Percentiles rank a stretch among this genome's conserved stretches.
Conservation (phyloP, 2,888 invertebrate genomes). For the Matsumyia berberina region DNA sequence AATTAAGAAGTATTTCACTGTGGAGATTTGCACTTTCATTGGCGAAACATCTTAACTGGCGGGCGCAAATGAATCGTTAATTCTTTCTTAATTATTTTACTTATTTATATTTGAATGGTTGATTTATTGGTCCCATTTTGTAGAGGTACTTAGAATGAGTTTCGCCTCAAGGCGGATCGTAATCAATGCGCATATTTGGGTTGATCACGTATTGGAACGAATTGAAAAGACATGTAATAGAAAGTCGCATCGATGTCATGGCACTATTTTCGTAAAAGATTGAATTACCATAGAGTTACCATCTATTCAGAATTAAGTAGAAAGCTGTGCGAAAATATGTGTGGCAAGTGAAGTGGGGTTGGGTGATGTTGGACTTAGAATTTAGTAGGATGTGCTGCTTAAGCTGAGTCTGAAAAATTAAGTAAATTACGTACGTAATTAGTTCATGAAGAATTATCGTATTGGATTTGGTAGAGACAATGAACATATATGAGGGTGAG, state of each 20-base stretch:
- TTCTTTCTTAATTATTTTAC: constrained; percentile 1
- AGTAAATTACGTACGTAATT: too few relatives aligned
- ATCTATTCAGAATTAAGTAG: too few relatives aligned
- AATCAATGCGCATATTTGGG: constrained; percentile 27
- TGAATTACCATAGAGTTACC: too few relatives aligned
- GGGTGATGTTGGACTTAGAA: too few relatives aligned
- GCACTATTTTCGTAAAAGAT: too few relatives aligned
- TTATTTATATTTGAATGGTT: constrained; percentile 1
- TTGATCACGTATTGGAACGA: constrained; percentile 8
- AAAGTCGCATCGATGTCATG: neutral
- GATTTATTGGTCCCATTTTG: constrained; percentile 20
- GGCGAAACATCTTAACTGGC: constrained; percentile 42
- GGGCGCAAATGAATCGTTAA: constrained; percentile 5
- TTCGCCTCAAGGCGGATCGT: constrained; percentile 7
- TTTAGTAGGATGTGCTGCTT: too few relatives aligned
- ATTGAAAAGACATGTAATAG: neutral
- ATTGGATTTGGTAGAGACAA: too few relatives aligned
- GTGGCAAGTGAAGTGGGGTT: too few relatives aligned
- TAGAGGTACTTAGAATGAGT: constrained; percentile 17
- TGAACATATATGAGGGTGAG: too few relatives aligned
- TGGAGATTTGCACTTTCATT: constrained; percentile 40
- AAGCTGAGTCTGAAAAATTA: too few relatives aligned
- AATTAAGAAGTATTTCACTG: constrained; percentile 33
- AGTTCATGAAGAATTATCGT: too few relatives aligned
- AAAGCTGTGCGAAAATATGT: too few relatives aligned